Evolutionary conservation across 2,888 invertebrate genomes (phyloP), one percentile per base, ranked within the genome.

Genomic region (Tipula lateralis): DNA sequence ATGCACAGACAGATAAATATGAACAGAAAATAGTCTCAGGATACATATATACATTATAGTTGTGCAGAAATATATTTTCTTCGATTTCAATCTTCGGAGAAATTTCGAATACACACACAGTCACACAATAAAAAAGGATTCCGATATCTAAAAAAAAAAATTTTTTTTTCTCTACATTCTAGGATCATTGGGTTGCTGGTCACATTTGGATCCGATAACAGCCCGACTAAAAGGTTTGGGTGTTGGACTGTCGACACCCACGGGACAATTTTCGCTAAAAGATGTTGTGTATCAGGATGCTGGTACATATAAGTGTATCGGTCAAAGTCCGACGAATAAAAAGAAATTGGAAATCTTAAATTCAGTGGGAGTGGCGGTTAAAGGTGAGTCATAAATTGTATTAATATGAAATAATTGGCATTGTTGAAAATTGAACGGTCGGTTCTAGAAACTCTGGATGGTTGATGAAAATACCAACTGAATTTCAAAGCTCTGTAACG

Each of bases 231-330:
- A 92, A 86, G 92, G 92, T 16, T 88, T 92, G 85, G 92, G 92
- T 82, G 91, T 92, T 36, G 93, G 92, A 30, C 91, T 92, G 86
- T 89, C 89, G 19, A 87, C 89, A 85, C 90, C 91, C 85, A 92
- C 93, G 16, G 93, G 93, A 83, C 93, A 93, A 86, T 92, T 95
- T 86, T 91, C 92, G 39, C 90, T 95, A 44, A 94, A 94, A 87
- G 93, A 94, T 87, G 94, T 95, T 85, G 91, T 95, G 85, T 95
- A 95, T 88, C 95, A 95, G 88, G 95, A 95, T 88, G 94, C 94
- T 34, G 95, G 95, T 19, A 94, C 94, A 87, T 95, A 95, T 89
- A 92, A 94, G 86, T 95, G 95, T 89, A 93, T 94, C 82, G 93
- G 91, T 36, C 90, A 91, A 86, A 89, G 90, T 66, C 86, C 89